Evolutionary conservation across 1,140 invertebrate species (phyloP), one percentile per base, ranked within the genome.

Genomic region (Calliphora vicina): DNA sequence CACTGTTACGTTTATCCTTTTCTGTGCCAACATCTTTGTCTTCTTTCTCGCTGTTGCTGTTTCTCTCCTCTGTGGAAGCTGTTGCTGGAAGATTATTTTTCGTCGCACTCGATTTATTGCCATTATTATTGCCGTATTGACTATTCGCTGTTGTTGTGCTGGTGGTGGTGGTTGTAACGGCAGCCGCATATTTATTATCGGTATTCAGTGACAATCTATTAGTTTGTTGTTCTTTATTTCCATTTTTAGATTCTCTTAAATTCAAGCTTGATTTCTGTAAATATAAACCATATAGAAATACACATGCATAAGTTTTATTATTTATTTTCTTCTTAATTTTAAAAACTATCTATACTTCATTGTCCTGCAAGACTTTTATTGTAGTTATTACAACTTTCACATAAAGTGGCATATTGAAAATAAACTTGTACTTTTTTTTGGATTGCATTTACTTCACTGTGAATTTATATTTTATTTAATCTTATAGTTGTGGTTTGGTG

Each of bases 11-110:
- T 17, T 85, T 82, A 43, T 90, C 88, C 85, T 90, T 90, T 80
- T 90, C 89, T 12, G 87, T 90, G 81, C 87, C 88, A 8, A 85
- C 85, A 83, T 90, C 89, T 84, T 90, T 90, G 42, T 89, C 88
- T 84, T 90, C 89, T 9, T 87, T 85, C 76, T 90, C 89, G 67
- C 87, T 88, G 83, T 83, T 87, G 67, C 87, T 88, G 83, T 83
- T 87, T 42, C 86, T 85, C 81, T 90, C 88, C 27, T 25, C 15
- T 13, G 23, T 42, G 61, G n/a, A 45, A 67, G n/a, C 17, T 17
- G 12, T 29, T 83, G 43, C 15, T 35, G 80, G 76, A 83, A 84
- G 82, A 80, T 84, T 85, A 50, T 83, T 85, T 42, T 80, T 72
- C 10, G 35, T 23, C 81, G 84, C 73, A 88, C 86, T 13, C 61